Percentiles rank a stretch among this genome's conserved stretches.
phyloP scores from a whole-genome alignment of 2,113 vertebrate species.

The Xiphophorus couchianus region DNA sequence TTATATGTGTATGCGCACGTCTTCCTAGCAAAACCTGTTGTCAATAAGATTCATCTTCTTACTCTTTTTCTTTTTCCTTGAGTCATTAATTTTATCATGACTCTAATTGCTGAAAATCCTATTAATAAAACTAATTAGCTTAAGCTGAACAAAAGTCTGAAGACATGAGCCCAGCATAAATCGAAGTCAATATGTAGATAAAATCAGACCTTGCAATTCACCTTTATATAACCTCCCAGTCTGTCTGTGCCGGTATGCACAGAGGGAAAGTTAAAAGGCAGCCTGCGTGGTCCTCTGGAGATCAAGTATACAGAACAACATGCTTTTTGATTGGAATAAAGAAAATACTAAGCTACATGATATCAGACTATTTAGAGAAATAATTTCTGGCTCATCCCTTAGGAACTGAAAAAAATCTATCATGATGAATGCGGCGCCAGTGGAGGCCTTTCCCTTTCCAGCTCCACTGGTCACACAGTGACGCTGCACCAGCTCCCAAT shows the following conservation, averaged over 20 bases:
- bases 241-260: not conserved
- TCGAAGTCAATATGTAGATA: not conserved
- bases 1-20: not conserved
- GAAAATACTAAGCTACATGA: slow-evolving; percentile 51
- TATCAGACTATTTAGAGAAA: slow-evolving; percentile 67
- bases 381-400: slow-evolving; percentile 55
- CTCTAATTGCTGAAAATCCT: not conserved
- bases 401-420: slow-evolving; percentile 60
- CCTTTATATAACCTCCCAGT: slow-evolving; percentile 1
- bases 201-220: not conserved
- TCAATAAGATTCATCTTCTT: not conserved
- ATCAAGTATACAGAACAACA: slow-evolving; percentile 1
- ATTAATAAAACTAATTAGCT: no score
- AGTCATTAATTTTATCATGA: not conserved
- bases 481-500: slow-evolving; percentile 39
- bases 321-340: slow-evolving; percentile 30
- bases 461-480: slow-evolving; percentile 50
- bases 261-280: not conserved
- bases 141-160: not conserved
- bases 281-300: not conserved
- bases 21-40: not conserved
- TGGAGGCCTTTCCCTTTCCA: slow-evolving; percentile 55
- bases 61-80: not conserved
- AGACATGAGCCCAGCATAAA: not conserved
- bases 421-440: slow-evolving; percentile 68